Evolutionary conservation across 2,797 vertebrate species (phyloP).

Genomic region (Danio jaintianensis): DNA sequence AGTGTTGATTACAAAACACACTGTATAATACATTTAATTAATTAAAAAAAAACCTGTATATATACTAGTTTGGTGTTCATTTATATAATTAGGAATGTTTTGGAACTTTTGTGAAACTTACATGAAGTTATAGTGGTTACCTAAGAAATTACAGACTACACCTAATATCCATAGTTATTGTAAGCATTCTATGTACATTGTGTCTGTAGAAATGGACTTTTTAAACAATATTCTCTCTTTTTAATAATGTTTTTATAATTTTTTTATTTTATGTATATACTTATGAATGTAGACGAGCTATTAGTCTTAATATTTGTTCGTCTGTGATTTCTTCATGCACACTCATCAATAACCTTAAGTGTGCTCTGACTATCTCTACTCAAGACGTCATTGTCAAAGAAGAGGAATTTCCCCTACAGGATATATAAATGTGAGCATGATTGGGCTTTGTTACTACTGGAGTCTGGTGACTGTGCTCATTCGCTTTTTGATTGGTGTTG

Average conservation of each 20-base stretch:
- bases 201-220: too few species aligned
- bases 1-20: background rate
- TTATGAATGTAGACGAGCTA: background rate
- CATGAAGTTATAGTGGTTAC: too few species aligned
- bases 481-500: conserved; percentile 18
- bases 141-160: too few species aligned
- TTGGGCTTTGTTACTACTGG: conserved; percentile 18
- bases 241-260: too few species aligned
- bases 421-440: conserved; percentile 41
- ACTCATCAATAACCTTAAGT: background rate
- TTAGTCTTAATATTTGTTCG: background rate
- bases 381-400: conserved; percentile 2
- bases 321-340: background rate
- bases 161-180: too few species aligned
- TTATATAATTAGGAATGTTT: background rate
- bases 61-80: background rate
- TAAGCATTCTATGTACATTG: too few species aligned
- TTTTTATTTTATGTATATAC: background rate
- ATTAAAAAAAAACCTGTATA: background rate
- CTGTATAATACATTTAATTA: background rate
- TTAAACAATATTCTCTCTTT: too few species aligned
- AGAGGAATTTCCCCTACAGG: conserved; percentile 46
- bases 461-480: conserved; percentile 17
- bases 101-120: background rate
- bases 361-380: background rate